Evolutionary conservation across 2,797 vertebrate genomes (phyloP).

Genomic region (Apogon hyalosoma): DNA sequence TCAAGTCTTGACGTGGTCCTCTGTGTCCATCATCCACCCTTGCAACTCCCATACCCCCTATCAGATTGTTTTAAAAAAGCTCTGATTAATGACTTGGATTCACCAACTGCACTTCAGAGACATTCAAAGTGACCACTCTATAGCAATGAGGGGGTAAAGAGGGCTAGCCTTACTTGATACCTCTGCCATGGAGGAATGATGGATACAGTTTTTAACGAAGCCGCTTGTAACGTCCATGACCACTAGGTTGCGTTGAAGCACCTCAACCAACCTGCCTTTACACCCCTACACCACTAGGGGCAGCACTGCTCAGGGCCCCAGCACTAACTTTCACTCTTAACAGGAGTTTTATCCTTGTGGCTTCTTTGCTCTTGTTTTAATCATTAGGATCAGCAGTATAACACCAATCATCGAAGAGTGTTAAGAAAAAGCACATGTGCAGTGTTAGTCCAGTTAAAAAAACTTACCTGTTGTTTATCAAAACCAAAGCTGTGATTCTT

Average conservation of each 20-base stretch:
- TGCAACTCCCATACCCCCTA: conserved; percentile 13
- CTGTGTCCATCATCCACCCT: conserved; percentile 27
- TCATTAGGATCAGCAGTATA: conserved; percentile 35
- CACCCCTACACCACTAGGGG: conserved; percentile 75
- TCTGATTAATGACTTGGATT: conserved; percentile 33
- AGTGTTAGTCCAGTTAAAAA: conserved; percentile 35
- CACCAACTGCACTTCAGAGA: conserved; percentile 61
- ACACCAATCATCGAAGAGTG: conserved; percentile 45
- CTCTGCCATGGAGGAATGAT: conserved; percentile 58
- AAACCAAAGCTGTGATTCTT: conserved; percentile 78
- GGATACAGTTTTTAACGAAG: conserved; percentile 63
- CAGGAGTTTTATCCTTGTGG: conserved; percentile 51
- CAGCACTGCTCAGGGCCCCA: conserved; percentile 77
- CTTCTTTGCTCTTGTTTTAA: conserved; percentile 39
- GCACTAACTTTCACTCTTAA: conserved; percentile 55
- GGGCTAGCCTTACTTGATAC: conserved; percentile 69
- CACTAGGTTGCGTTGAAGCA: conserved; percentile 66
- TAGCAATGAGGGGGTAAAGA: conserved; percentile 54
- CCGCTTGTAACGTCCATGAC: conserved; percentile 51
- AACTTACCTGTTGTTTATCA: conserved; percentile 51
- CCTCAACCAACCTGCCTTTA: conserved; percentile 80
- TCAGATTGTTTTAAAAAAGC: conserved; percentile 22
- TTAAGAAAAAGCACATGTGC: conserved; percentile 37
- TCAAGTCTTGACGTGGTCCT: conserved; percentile 25
- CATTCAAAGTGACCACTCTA: conserved; percentile 62